Evolutionary conservation across 2,113 vertebrate species (phyloP), one percentile per base, ranked within the genome.

Genomic region (Calidris pugnax): DNA sequence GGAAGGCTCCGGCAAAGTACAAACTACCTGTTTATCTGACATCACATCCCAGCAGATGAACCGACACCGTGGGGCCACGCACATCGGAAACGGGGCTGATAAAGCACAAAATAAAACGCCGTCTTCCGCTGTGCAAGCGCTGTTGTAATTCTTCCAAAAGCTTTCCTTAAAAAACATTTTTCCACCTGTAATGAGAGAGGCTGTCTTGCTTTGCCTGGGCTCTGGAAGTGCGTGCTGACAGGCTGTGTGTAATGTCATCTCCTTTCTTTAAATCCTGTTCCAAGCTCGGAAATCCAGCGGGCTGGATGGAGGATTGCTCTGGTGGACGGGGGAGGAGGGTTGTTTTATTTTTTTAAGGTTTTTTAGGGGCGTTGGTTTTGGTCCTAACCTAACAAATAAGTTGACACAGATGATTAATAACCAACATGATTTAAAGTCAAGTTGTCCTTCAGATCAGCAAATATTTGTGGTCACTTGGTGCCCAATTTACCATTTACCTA

Each of bases 231-330:
- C 0, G 5, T 32, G 72, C 88, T 91, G 89, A 96, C 92, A 95
- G 96, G 91, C 21, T 76, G 69, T 95, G 93, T 71, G 79, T 62
- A 95, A 95, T 93, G 78, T 96, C 94, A 93, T 69, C 64, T 84
- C 75, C 48, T 30, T 59, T 78, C 80, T 83, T n/a, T 55, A 81
- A 53, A 4, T 1, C 47, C 33, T 0, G 1, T 30, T 85, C 91
- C 92, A 43, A 48, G 55, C 33, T 88, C 11, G 3, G 90, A 67
- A 83, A 84, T 78, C 30, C 89, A 73, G 56, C 4, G 1, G 33
- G 56, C 8, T 26, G 60, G 20, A 62, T 7, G 55, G 37, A 71
- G 17, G 6, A 13, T 12, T 26, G 71, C 28, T 76, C 56, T 0
- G 3, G 14, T 57, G 69, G 51, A 51, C 64, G 16, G 12, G 6